Base-by-base conservation (phyloP, 2,113 vertebrate species). In the Zootoca vivipara region DNA sequence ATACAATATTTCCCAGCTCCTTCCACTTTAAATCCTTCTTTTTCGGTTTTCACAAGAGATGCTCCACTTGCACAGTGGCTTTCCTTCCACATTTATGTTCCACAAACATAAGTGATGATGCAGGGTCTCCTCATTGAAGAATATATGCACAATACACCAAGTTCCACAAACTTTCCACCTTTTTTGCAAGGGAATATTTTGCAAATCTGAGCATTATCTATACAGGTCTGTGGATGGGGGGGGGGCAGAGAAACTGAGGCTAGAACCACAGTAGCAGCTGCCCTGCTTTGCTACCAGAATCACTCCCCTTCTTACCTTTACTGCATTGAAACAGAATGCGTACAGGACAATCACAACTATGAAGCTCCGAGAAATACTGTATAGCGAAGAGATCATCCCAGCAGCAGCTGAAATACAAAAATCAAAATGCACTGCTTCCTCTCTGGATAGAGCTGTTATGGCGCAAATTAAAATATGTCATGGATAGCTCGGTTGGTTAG, bases 291-390 rank as follows among this genome's bases (percentile, higher is more conserved):
- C 38, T 13, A 69, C 46, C 6, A 62, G 12, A 65, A 12, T 7
- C 75, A 58, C 86, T 73, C 16, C n/a, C 73, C 24, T 69, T 9
- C 95, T 95, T 96, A 99, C 99, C 98, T 98, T 99, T 89, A 99
- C 97, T 15, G 99, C 98, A 9, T 97, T 98, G 85, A 98, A 98
- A 96, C 99, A 99, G 94, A 99, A 97, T 3, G 96, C 96, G 1
- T 99, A 98, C 0, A 99, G 97, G 82, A 98, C 94, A 52, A 96
- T 92, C 1, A 98, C 93, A 10, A 96, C 96, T 1, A 96, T 73
- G 85, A 97, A 94, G 78, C 99, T 99, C 88, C 98, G 97, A 5
- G 96, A 95, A 94, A 99, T 96, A 85, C 98, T 97, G 94, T 98
- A 99, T 0, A 99, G 28, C 0, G 98, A 98, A 20, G 99, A 99